Evolutionary conservation across 2,113 vertebrate species (phyloP), one percentile per base, ranked within the genome.

Genomic region (Tyrannus savana): DNA sequence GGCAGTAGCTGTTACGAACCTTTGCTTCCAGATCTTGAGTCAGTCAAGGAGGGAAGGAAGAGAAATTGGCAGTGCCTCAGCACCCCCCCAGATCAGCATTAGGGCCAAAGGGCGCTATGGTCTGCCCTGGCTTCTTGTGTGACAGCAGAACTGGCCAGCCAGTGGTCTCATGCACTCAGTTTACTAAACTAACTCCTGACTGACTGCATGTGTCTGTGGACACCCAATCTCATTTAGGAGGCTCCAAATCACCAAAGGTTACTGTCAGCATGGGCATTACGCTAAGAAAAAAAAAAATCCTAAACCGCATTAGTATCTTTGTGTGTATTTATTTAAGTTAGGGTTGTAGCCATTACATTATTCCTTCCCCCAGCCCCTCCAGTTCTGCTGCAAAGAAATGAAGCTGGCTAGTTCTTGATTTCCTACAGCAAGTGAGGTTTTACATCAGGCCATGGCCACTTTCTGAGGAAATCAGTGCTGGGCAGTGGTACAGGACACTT

Each of bases 251-350:
- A 67, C 46, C 53, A 76, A 56, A n/a, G 46, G 18, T 41, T 39
- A 35, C 74, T 47, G 75, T 74, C 68, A 88, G 31, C 39, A 56
- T 2, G 28, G 79, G 79, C 79, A 84, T 92, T 88, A 76, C 0
- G 2, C 37, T n/a, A 71, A 56, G 5, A 30, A 19, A 60, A 75
- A 53, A 60, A 72, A 85, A 52, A 55, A 64, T 11, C 33, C 35
- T 83, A 16, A 77, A 86, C 67, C 0, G 5, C 50, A 59, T 71
- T 64, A 28, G 23, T 76, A 47, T 58, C n/a, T 76, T 74, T 76
- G 47, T 44, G 74, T 44, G 80, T 92, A 86, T 53, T 96, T 91
- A 91, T 91, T 91, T 91, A 46, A 66, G 62, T 56, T 35, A 37
- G 37, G 27, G 30, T 42, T 89, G 37, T 18, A 79, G 55, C 47